A percentile compares a stretch with the other conserved stretches of the same genome.
These are phyloP conservation scores for Slavum lentiscoides DNA, from an alignment of 2,888 invertebrate genomes.

Conservation along the genomic window DNA sequence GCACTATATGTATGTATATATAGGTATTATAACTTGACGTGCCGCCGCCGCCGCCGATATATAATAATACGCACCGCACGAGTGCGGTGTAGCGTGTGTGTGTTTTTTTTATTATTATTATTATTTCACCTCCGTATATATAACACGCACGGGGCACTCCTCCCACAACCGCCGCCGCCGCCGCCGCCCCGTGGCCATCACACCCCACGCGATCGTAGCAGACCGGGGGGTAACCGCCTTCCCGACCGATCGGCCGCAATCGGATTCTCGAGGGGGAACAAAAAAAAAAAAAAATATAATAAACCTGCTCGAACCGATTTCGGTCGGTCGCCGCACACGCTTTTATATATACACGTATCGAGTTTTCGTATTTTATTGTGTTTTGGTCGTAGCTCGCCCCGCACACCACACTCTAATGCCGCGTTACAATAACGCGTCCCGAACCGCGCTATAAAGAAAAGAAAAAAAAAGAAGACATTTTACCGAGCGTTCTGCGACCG, in stretches of 20 bases:
- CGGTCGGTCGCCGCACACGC: not conserved
- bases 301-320: slow-evolving; percentile 25
- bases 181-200: not conserved
- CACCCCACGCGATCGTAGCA: slow-evolving; percentile 12
- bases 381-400: too few relatives aligned
- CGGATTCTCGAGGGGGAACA: not conserved
- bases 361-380: too few relatives aligned
- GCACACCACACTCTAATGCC: too few relatives aligned
- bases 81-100: not conserved
- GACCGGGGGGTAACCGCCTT: slow-evolving; percentile 35
- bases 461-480: too few relatives aligned
- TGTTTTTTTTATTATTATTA: slow-evolving; percentile 5
- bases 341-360: too few relatives aligned
- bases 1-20: too few relatives aligned
- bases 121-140: not conserved
- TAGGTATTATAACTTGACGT: too few relatives aligned
- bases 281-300: not conserved
- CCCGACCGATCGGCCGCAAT: slow-evolving; percentile 11
- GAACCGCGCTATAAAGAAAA: too few relatives aligned
- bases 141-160: not conserved
- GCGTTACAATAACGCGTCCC: too few relatives aligned
- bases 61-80: too few relatives aligned
- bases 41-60: too few relatives aligned
- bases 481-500: too few relatives aligned
- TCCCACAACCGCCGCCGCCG: not conserved